These are phyloP conservation scores for Thermophis baileyi DNA, from an alignment of 2,113 vertebrate species.

Conservation along the genomic window DNA sequence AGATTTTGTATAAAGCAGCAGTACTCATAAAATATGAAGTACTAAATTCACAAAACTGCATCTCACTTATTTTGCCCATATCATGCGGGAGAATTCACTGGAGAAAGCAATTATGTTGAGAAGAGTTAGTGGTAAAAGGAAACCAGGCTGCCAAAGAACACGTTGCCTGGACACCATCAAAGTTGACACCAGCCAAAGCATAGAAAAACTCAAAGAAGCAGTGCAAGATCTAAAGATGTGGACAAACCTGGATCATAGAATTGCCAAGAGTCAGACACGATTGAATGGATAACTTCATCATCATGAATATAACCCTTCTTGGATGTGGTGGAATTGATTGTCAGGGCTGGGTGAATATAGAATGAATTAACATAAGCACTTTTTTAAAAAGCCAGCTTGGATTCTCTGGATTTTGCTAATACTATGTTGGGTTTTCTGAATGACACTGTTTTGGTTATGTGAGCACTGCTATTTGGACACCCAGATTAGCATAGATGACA, in stretches of 20 bases:
- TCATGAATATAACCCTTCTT: neutral
- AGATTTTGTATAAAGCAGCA: neutral
- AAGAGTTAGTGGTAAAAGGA: neutral
- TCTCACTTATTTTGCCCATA: neutral
- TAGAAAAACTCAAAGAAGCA: neutral
- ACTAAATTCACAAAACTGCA: neutral
- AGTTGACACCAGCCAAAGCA: neutral
- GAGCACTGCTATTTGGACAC: neutral
- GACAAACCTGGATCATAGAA: neutral
- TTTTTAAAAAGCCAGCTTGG: neutral
- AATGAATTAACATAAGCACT: neutral
- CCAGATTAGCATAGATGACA: neutral
- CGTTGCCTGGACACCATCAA: neutral
- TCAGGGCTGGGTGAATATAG: neutral
- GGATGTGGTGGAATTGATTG: neutral
- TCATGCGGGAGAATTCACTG: neutral
- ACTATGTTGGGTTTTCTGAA: neutral
- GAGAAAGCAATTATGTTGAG: neutral
- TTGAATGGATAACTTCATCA: neutral
- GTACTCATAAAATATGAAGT: neutral
- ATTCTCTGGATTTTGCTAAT: neutral
- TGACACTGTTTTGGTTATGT: neutral
- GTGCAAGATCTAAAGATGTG: neutral
- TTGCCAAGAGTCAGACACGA: neutral
- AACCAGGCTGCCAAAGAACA: neutral